These are phyloP conservation scores for Caenorhabditis sp. DNA, from an alignment of 2,888 invertebrate genomes.

Conservation along the genomic window DNA sequence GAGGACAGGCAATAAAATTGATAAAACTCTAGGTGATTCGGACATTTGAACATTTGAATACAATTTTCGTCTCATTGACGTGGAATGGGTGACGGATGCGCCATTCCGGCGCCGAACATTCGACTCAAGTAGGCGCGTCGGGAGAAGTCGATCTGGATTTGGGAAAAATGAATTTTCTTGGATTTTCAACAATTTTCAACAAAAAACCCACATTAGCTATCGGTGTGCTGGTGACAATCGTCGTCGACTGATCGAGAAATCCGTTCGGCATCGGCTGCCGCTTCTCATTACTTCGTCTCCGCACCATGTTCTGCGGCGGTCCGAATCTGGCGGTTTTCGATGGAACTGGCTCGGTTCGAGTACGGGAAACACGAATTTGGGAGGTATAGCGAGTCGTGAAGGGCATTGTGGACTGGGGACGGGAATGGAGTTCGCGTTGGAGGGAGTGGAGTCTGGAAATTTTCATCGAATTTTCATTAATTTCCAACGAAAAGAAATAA, in stretches of 20 bases:
- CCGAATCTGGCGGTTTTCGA: conserved; percentile 17
- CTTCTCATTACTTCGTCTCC: conserved; percentile 23
- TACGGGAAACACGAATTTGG: not conserved
- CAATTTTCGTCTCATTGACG: conserved; percentile 16
- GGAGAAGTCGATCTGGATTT: conserved; percentile 31
- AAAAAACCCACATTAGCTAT: conserved; percentile 35
- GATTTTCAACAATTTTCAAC: not conserved
- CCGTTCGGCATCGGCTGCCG: not conserved
- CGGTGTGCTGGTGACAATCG: conserved; percentile 46
- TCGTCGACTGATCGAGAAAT: conserved; percentile 42
- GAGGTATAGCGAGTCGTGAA: no score
- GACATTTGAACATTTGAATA: not conserved
- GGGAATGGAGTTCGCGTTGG: not conserved
- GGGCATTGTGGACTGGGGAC: no score
- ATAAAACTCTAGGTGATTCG: not conserved
- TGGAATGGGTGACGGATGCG: conserved; percentile 41
- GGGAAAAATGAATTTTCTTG: not conserved
- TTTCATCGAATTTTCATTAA: no score
- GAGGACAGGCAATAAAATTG: not conserved
- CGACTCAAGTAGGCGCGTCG: conserved; percentile 45
- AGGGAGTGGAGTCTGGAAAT: not conserved
- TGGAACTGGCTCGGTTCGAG: conserved; percentile 1
- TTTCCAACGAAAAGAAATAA: no score
- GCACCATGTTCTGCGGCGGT: not conserved
- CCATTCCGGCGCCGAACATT: conserved; percentile 42